Evolutionary conservation across 35 echinoderm and acorn worm species (phyloP), one percentile per base, ranked within the genome.

Genomic region (Diadema setosum): DNA sequence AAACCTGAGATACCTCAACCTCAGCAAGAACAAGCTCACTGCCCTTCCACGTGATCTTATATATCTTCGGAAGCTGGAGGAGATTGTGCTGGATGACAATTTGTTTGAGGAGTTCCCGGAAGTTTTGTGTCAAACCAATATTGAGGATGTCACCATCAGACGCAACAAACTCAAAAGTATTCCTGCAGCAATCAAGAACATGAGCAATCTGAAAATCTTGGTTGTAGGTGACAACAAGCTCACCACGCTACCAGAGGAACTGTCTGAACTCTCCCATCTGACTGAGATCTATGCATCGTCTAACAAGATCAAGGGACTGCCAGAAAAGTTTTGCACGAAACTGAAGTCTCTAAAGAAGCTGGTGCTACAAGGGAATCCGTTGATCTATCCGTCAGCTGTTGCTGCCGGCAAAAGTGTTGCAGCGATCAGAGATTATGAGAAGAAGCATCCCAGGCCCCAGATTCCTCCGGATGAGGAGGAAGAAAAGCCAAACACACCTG

Each of bases 131-230:
- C 65, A 90, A 32, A 90, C 81, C 36, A 55, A 86, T 7, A 83
- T 95, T 12, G 65, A 90, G 56, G 93, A 95, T 65, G 44, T 95
- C n/a, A 81, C 88, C 84, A 81, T 95, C 82, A 63, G 88, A 44
- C 74, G 70, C 27, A 95, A 95, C 48, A 81, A 86, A 17, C 39
- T 95, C 4, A 55, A 80, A 32, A 24, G 50, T 24, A 32, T 95
- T 45, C 93, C 93, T 16, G 74, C 33, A 32, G 83, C 46, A 39
- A 83, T 95, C 4, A 58, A 74, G 3, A 81, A 86, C 56, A 90
- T 95, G 81, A 40, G 80, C 56, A 86, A 81, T 57, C 93, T 95
- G 39, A 58, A 75, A 42, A 89, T 90, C 0, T 55, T 95, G 34
- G 93, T 95, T 15, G 75, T 95, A 7, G 82, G 82, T 74, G 88